Conservation (phyloP, 2,797 vertebrate species). For the Halcyon chelicuti region DNA sequence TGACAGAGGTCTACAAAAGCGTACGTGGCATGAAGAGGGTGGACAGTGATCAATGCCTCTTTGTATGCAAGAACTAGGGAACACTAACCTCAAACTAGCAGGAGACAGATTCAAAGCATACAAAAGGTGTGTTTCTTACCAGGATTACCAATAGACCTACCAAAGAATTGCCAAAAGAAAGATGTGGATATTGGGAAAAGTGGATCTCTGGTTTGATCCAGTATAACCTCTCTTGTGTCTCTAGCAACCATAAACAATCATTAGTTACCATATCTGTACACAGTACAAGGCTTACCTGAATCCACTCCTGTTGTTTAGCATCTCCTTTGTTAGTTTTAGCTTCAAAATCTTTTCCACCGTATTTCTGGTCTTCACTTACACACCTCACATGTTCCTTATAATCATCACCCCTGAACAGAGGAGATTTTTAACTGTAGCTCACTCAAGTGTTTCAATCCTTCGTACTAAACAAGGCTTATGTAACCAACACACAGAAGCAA, state of each 20-base stretch:
- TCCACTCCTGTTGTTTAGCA: slow-evolving; percentile 93
- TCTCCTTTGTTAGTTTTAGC: slow-evolving; percentile 92
- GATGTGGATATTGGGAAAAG: background rate
- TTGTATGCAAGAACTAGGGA: background rate
- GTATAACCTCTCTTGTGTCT: background rate
- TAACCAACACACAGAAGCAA: background rate
- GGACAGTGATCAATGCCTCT: background rate
- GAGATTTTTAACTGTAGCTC: background rate
- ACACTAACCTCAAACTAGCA: background rate
- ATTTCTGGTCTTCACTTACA: slow-evolving; percentile 94
- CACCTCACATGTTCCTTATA: slow-evolving; percentile 91
- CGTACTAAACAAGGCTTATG: background rate
- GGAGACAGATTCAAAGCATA: background rate
- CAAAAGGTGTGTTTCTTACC: background rate
- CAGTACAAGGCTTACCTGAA: slow-evolving; percentile 82
- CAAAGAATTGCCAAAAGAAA: background rate
- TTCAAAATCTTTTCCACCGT: slow-evolving; percentile 92
- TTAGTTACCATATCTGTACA: background rate
- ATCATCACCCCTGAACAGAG: slow-evolving; percentile 85
- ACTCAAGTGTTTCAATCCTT: background rate
- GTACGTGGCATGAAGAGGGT: background rate
- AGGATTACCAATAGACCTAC: background rate
- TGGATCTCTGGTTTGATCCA: background rate
- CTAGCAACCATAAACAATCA: background rate
- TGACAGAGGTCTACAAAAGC: background rate